A percentile compares a stretch with the other conserved stretches of the same genome.
phyloP scores from a whole-genome alignment of 2,888 invertebrate species.

The Epinotia brunnichana region DNA sequence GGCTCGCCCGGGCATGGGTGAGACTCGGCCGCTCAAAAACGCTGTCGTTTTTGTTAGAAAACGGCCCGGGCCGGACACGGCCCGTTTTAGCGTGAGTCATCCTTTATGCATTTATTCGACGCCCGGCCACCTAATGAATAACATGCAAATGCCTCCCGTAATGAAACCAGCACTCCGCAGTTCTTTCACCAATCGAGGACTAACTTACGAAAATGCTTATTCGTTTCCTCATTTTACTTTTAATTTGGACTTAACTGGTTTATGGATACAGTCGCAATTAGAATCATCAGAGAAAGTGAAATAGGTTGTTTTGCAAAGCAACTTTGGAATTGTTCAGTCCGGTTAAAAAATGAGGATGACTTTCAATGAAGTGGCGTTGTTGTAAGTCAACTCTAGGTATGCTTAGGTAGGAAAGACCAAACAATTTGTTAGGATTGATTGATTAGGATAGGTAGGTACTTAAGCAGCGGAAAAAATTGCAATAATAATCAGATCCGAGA shows the following conservation, averaged over 20 bases:
- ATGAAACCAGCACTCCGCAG: conserved; percentile 67
- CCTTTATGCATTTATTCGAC: conserved; percentile 29
- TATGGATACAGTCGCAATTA: background rate
- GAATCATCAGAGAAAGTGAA: background rate
- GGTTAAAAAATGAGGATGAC: background rate
- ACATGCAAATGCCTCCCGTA: conserved; percentile 76
- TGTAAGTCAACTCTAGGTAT: background rate
- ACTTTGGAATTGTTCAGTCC: background rate
- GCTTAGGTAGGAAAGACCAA: background rate
- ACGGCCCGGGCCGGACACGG: too few species aligned
- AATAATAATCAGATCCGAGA: background rate
- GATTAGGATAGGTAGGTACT: too few species aligned
- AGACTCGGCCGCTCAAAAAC: too few species aligned
- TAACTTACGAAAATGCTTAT: background rate
- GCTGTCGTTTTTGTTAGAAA: too few species aligned
- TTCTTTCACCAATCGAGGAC: conserved; percentile 15
- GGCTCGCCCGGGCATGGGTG: too few species aligned
- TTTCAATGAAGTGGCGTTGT: background rate
- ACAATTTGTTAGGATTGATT: background rate
- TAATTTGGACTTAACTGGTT: background rate
- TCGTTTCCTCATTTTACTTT: background rate
- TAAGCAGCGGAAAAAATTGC: background rate
- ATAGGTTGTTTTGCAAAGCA: background rate
- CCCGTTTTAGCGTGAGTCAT: too few species aligned
- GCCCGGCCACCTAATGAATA: conserved; percentile 70